A percentile compares a stretch with the other conserved stretches of the same genome.
These are phyloP conservation scores for Melanotaenia trifasciata DNA, from an alignment of 2,797 vertebrate species.

Conservation along the genomic window DNA sequence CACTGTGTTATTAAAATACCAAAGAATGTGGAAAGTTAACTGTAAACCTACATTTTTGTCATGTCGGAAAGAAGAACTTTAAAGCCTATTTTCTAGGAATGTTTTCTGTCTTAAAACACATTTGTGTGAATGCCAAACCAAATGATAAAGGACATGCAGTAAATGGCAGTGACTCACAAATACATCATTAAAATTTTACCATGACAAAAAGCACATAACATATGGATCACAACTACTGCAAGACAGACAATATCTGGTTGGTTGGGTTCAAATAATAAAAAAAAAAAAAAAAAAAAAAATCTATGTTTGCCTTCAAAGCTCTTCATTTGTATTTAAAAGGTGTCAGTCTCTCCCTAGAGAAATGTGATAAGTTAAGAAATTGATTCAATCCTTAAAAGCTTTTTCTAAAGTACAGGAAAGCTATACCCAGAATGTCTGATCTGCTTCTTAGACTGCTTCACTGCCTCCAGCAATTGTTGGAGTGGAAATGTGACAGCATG, in stretches of 20 bases:
- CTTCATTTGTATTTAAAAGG: constrained; percentile 61
- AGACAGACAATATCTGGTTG: background rate
- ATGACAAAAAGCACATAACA: background rate
- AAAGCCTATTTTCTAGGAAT: constrained; percentile 9
- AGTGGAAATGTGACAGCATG: constrained; percentile 36
- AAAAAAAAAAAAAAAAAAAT: constrained; percentile 41
- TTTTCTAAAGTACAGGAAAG: constrained; percentile 55
- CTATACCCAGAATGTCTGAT: constrained; percentile 47
- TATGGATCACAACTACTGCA: background rate
- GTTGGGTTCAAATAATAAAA: background rate
- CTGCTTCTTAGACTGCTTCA: constrained; percentile 39
- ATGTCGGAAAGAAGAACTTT: constrained; percentile 7
- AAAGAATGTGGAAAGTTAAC: constrained; percentile 31
- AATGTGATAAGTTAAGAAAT: constrained; percentile 53
- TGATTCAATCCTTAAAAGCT: constrained; percentile 60
- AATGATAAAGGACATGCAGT: constrained; percentile 3
- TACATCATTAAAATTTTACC: background rate
- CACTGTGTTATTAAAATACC: constrained; percentile 50
- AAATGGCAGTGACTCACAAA: constrained; percentile 24
- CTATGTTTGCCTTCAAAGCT: constrained; percentile 20
- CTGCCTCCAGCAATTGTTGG: constrained; percentile 48
- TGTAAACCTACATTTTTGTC: constrained; percentile 34
- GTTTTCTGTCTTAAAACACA: background rate
- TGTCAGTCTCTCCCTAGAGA: constrained; percentile 44
- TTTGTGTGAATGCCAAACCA: background rate